Percentiles rank a stretch among this genome's conserved stretches.
Conservation (phyloP, 2,113 vertebrate genomes). For the Phyllostomus discolor region DNA sequence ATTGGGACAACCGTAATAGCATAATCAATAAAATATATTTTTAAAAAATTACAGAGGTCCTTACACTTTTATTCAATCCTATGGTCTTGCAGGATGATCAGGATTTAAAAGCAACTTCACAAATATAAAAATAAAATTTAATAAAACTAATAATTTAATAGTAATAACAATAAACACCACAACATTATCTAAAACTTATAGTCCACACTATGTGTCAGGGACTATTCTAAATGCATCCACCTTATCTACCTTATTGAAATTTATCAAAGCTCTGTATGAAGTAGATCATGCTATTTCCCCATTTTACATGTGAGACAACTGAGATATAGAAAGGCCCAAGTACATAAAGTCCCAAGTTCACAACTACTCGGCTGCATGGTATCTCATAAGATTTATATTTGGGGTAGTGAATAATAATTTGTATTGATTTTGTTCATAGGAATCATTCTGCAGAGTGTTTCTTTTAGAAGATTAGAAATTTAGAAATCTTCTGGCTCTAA, state of each 20-base stretch:
- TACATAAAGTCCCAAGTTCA: neutral
- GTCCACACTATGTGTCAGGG: neutral
- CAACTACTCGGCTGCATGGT: neutral
- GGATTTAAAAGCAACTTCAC: neutral
- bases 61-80: neutral
- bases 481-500: neutral
- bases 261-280: neutral
- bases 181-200: neutral
- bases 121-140: neutral
- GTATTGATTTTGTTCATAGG: neutral
- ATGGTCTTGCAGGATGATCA: neutral
- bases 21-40: too few relatives aligned
- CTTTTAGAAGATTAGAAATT: neutral
- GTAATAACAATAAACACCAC: neutral
- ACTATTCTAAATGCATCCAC: neutral
- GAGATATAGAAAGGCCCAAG: neutral
- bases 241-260: neutral
- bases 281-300: neutral
- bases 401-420: neutral
- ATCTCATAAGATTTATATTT: neutral
- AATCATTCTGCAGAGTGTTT: neutral
- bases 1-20: too few relatives aligned
- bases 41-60: neutral
- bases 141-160: neutral
- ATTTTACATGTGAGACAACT: neutral